Conservation (phyloP, 2,113 vertebrate genomes). For the Larimichthys crocea region DNA sequence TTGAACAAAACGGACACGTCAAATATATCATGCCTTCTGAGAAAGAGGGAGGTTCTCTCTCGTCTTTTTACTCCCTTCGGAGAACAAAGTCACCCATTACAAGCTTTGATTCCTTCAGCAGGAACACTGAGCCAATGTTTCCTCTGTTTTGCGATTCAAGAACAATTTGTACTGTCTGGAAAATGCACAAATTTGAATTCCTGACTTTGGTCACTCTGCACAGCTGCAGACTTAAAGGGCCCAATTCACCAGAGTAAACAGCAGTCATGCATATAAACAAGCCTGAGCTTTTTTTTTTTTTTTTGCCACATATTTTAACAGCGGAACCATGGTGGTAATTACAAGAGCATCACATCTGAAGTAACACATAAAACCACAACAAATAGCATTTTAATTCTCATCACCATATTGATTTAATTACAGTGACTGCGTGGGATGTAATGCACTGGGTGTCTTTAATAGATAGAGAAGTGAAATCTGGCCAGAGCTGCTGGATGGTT, state of each 20-base stretch:
- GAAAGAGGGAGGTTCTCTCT: constrained; percentile 13
- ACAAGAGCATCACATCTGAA: constrained; percentile 47
- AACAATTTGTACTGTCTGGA: constrained; percentile 75
- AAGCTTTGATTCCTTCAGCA: constrained; percentile 46
- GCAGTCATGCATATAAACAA: constrained; percentile 68
- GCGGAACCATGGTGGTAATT: constrained; percentile 47
- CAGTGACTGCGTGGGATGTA: constrained; percentile 34
- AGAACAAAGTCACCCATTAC: constrained; percentile 47
- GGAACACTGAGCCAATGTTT: constrained; percentile 61
- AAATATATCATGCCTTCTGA: constrained; percentile 4
- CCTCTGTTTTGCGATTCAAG: constrained; percentile 56
- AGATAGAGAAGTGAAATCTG: constrained; percentile 50
- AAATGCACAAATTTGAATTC: constrained; percentile 72
- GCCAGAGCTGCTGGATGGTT: constrained; percentile 31
- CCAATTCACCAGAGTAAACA: constrained; percentile 69
- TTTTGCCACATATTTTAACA: constrained; percentile 31
- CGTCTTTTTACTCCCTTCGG: constrained; percentile 34
- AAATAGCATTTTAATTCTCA: constrained; percentile 34
- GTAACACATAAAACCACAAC: constrained; percentile 51
- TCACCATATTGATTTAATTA: constrained; percentile 49
- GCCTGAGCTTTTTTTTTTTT: constrained; percentile 12
- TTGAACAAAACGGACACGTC: neutral
- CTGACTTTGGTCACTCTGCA: constrained; percentile 68
- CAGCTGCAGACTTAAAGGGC: constrained; percentile 75
- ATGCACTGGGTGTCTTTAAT: constrained; percentile 59